Evolutionary conservation across 2,797 vertebrate species (phyloP), one percentile per base, ranked within the genome.

Genomic region (Neosilurus hyrtlii): DNA sequence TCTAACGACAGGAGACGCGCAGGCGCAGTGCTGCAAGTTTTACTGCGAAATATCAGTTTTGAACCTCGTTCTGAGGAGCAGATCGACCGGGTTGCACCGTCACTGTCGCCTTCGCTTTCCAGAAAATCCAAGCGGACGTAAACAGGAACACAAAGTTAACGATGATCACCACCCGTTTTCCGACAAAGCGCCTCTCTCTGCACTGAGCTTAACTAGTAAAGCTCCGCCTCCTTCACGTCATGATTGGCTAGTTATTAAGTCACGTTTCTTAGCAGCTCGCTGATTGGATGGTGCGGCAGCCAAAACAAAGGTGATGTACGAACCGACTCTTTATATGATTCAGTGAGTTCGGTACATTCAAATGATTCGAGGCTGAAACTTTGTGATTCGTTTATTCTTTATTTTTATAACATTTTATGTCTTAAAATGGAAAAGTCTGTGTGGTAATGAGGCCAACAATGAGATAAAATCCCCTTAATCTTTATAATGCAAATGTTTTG

Each of bases 1-100:
- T 89, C 92, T 87, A 26, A 49, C 22, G 92, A 91, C 92, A 92
- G 93, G 88, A 80, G 86, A 68, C 26, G 68, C 66, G 56, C 59
- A 82, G 79, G 66, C 49, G 61, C 72, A n/a, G 26, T 35, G 78
- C 5, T 10, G 68, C 20, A 51, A 24, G 12, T 12, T 65, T 56
- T 4, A 11, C 35, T 68, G 66, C 20, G 54, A 63, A 12, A 77
- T n/a, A 57, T 14, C 10, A 66, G 49, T 9, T 79, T 54, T 20
- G 54, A 65, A 72, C 26, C 56, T 71, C 56, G 37, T 20, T 26
- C 1, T 43, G 82, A 59, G 68, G 77, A 76, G 15, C n/a, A 7
- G 70, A 49, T 12, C 57, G 57, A 61, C 7, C 61, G 0, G 30
- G n/a, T 43, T 49, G 3, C 18, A 43, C 57, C 4, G 4, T 30